Conservation (phyloP, 2,113 vertebrate species). For the Fulica atra region DNA sequence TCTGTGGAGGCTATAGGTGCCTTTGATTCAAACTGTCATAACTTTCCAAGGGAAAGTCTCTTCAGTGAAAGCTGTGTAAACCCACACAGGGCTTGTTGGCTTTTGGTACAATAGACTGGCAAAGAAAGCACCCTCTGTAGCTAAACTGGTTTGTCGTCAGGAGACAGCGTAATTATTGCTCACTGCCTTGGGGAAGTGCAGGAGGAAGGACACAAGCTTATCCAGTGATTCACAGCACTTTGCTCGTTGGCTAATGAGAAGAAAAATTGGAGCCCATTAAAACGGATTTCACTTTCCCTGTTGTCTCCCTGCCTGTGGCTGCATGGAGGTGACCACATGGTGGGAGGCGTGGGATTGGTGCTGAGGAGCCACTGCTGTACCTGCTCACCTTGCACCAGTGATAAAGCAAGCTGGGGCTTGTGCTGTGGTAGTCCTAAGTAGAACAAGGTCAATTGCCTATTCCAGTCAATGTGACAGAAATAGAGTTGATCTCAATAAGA, state of each 20-base stretch:
- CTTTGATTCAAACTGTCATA: background rate
- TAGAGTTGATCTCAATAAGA: conserved; percentile 59
- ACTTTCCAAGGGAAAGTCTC: background rate
- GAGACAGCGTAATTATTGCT: background rate
- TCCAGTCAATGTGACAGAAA: conserved; percentile 59
- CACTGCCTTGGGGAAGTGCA: background rate
- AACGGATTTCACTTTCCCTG: background rate
- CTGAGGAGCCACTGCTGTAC: background rate
- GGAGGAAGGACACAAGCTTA: background rate
- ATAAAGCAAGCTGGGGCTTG: background rate
- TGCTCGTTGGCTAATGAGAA: background rate
- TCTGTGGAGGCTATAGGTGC: background rate
- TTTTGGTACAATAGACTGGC: background rate
- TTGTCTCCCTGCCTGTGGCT: background rate
- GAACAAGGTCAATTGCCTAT: conserved; percentile 54
- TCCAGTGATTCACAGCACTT: background rate
- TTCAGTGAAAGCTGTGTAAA: background rate
- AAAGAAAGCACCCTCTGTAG: background rate
- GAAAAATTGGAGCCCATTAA: background rate
- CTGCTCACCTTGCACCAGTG: background rate
- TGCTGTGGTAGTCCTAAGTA: background rate
- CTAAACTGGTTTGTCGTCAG: background rate
- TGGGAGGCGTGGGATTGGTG: background rate
- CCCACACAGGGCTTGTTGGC: background rate
- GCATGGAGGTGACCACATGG: rapidly evolving